Percentiles rank a stretch among this genome's conserved stretches.
Conservation (phyloP, 2,113 vertebrate species). For the Gymnorhina tibicen region DNA sequence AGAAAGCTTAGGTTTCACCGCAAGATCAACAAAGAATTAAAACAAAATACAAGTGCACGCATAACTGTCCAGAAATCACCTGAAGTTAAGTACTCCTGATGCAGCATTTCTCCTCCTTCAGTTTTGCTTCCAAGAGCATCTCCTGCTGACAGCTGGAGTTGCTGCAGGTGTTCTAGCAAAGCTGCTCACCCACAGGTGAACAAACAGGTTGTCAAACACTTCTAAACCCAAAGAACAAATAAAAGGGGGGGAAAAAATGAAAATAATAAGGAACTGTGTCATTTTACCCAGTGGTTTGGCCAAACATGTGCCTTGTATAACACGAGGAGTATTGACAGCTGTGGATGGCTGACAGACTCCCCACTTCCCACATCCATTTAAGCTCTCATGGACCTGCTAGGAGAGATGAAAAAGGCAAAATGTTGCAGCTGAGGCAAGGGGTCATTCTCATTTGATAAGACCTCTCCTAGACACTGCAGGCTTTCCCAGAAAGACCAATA, state of each 20-base stretch:
- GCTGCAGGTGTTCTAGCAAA: background rate
- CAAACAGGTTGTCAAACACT: background rate
- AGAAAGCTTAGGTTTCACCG: background rate
- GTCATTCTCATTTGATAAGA: background rate
- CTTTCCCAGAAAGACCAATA: background rate
- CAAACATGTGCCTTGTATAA: background rate
- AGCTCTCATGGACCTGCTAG: background rate
- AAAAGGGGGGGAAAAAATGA: background rate
- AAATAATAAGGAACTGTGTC: background rate
- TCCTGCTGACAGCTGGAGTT: background rate
- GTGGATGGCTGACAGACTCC: background rate
- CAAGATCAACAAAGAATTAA: background rate
- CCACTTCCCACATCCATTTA: background rate
- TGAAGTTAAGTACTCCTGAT: background rate
- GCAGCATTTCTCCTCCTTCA: background rate
- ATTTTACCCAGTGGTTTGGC: background rate
- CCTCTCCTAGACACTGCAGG: background rate
- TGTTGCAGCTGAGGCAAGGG: background rate
- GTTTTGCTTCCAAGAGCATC: background rate
- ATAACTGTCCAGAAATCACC: background rate
- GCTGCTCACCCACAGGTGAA: background rate
- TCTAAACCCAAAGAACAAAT: background rate
- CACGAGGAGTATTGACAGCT: background rate
- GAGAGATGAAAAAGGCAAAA: background rate
- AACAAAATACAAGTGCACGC: background rate